Evolutionary conservation across 1,140 invertebrate species (phyloP).

Genomic region (Drusus annulatus): DNA sequence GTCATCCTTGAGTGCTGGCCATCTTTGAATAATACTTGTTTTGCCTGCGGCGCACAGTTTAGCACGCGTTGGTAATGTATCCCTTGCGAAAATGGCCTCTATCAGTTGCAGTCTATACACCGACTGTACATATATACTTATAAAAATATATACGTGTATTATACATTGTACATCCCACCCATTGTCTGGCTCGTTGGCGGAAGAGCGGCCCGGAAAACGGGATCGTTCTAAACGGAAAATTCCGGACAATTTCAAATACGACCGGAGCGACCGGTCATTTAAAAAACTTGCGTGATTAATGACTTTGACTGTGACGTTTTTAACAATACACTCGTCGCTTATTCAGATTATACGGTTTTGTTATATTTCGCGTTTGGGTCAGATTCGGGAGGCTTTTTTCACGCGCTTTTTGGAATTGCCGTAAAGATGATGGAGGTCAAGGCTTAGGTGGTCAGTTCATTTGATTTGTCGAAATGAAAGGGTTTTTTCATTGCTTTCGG

Average conservation of each 20-base stretch:
- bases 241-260: slow-evolving; percentile 38
- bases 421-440: no score
- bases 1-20: no score
- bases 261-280: slow-evolving; percentile 39
- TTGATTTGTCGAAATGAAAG: no score
- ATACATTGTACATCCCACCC: background rate
- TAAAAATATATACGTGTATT: no score
- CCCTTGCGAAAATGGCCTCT: slow-evolving; percentile 14
- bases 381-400: no score
- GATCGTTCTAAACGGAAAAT: slow-evolving; percentile 40
- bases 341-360: slow-evolving; percentile 11
- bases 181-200: slow-evolving; percentile 23
- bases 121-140: background rate
- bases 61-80: background rate
- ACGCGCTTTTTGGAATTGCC: no score
- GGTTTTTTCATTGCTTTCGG: no score
- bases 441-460: no score
- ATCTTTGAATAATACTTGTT: no score
- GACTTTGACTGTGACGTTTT: slow-evolving; percentile 32
- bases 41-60: slow-evolving; percentile 1
- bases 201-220: slow-evolving; percentile 29
- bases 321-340: slow-evolving; percentile 21
- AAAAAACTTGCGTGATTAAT: slow-evolving; percentile 37
- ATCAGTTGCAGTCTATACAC: slow-evolving; percentile 37
- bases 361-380: background rate